Base-by-base conservation (phyloP, 2,113 vertebrate genomes). In the Tylochromis polylepis region DNA sequence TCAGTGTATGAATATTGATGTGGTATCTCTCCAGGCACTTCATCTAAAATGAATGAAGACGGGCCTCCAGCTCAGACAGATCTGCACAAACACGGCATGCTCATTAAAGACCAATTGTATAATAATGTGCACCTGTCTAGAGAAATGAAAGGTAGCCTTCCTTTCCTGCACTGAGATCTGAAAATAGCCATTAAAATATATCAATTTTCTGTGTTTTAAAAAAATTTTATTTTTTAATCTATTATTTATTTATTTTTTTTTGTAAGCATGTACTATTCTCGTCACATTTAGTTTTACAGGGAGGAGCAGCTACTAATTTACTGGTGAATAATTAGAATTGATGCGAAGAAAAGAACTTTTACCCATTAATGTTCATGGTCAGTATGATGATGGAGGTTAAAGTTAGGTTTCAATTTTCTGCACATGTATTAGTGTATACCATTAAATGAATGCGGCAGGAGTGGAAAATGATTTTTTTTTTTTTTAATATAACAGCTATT, bases 41-140 rank as follows among this genome's bases (percentile, higher is more conserved):
- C 89, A 95, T 96, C 84, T 95, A 95, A 96, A 96, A 96, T 96
- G 93, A 95, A 96, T 95, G 91, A 94, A 90, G 79, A 88, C 46
- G 53, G 89, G 85, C 94, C 86, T 85, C 90, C 85, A 91, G 91
- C 93, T 90, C 83, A 92, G 94, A 93, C 81, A 81, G 88, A 93
- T 89, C 94, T 88, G 90, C 93, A 93, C 93, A 94, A 96, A 96
- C 95, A 95, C 60, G 27, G 84, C 90, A 79, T 86, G 88, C 93
- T 96, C 94, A 96, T 96, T 95, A 96, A 94, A 95, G 94, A 87
- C 86, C 90, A 90, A 94, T 90, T 94, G 93, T 93, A 94, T 92
- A 91, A 94, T 94, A 95, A 96, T 92, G 91, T 90, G 89, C 90
- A 95, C 93, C 92, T 95, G 92, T 95, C 90, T 93, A 36, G 62